Evolutionary conservation across 2,888 invertebrate genomes (phyloP), one percentile per base, ranked within the genome.

Genomic region (Bellardia bayeri): DNA sequence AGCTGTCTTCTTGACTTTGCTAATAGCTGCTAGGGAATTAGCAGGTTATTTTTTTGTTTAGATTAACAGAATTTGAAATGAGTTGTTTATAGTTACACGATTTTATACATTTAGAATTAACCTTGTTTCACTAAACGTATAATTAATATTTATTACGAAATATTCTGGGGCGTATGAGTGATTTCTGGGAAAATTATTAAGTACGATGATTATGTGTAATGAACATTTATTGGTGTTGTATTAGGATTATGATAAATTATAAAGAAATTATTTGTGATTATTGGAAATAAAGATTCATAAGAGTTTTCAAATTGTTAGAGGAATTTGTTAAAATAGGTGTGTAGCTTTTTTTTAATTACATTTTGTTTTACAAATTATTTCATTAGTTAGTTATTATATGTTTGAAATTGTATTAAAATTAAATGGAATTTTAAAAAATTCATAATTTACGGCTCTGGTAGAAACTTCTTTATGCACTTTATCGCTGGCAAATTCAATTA

Each of bases 401-500:
- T 37, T 6, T 37, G 3, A 6, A 37, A 37, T 37, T 37, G 4
- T 37, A 37, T 37, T 2, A 37, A 37, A 37, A 45, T 45, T 13
- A 45, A 13, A 3, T 45, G 8, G 0, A 42, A 42, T 42, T 2
- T 42, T 11, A 45, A 45, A 45, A 45, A 9, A 11, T 45, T 45
- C 45, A 45, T 11, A 37, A 37, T 37, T 37, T 37, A 5, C 37
- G 2, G 37, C 37, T 37, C 37, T 37, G 4, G 4, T 37, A 37
- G 5, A 1, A 45, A 45, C 45, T 45, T n/a, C 49, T 63, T 16
- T 63, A 33, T 64, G 4, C 14, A 16, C 40, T 63, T 64, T 40
- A 51, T 51, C 63, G 49, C 13, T 64, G 8, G 7, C 64, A 76
- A 76, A 76, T 51, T 64, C 9, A 40, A 76, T 76, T 64, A 76